Base-by-base conservation (phyloP, 2,888 invertebrate species). In the Pristionchus entomophagus region DNA sequence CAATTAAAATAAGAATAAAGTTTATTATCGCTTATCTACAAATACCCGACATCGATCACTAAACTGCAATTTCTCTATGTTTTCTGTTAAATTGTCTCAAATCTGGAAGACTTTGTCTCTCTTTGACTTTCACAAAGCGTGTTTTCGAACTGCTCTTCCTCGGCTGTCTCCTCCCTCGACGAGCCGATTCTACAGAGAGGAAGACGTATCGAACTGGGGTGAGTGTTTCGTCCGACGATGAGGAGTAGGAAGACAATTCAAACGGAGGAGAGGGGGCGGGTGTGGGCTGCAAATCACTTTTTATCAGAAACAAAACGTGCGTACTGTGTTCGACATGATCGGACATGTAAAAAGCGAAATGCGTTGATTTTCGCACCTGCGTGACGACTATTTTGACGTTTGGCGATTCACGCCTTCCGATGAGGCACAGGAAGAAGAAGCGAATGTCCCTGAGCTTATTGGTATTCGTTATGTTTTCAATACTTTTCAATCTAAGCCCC, bases 351-450 rank as follows among this genome's bases (percentile, higher is more conserved):
- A n/a, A n/a, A n/a, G n/a, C n/a, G n/a, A n/a, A n/a, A n/a, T n/a
- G n/a, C n/a, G n/a, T n/a, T n/a, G n/a, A n/a, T n/a, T n/a, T n/a
- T n/a, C n/a, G n/a, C 14, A 69, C 69, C 41, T 69, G 19, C 0
- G 38, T 38, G 35, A 69, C 38, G 22, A 69, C 41, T 22, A 69
- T 38, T 32, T 38, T 38, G 22, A 69, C 69, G n/a, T 29, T 29
- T 0, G 69, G 38, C 5, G 35, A 38, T 8, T 41, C 38, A 10
- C 69, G 69, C 4, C 38, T n/a, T 14, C 69, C 69, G 41, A 69
- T 38, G 41, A 69, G 69, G 38, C 69, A 69, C 3, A 69, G 69
- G n/a, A 69, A 69, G 69, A 69, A 69, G 69, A 69, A 69, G 35
- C 69, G 69, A 22, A 69, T n/a, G 22, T 69, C 69, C 22, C 69